phyloP scores from a whole-genome alignment of 2,797 vertebrate species.

The Falco rusticolus region DNA sequence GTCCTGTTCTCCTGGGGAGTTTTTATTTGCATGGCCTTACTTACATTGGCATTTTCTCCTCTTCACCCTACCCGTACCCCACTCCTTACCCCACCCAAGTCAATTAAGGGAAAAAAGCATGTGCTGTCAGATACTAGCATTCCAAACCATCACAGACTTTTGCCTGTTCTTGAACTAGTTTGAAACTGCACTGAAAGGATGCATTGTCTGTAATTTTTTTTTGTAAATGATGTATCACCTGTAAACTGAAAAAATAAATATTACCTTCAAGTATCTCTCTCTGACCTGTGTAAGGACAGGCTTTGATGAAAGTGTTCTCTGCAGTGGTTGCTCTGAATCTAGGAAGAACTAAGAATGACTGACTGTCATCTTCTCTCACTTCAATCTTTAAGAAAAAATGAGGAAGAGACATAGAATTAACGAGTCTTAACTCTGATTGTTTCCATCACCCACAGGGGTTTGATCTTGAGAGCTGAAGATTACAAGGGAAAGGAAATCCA shows the following conservation, averaged over 20 bases:
- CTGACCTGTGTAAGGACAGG: constrained; percentile 46
- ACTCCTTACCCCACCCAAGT: not conserved
- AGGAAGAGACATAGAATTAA: not conserved
- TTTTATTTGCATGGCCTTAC: constrained; percentile 81
- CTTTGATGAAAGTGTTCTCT: not conserved
- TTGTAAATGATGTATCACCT: constrained; percentile 82
- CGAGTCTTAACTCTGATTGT: not conserved
- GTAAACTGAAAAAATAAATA: constrained; percentile 85
- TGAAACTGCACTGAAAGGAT: constrained; percentile 82
- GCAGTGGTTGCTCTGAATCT: not conserved
- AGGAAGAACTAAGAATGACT: not conserved
- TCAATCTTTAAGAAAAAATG: not conserved
- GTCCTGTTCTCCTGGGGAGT: constrained; percentile 35
- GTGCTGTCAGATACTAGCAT: constrained; percentile 75
- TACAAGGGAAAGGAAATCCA: not conserved
- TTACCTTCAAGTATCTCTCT: constrained; percentile 73
- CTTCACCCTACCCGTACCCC: constrained; percentile 7
- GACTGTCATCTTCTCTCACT: not conserved
- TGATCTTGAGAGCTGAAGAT: not conserved
- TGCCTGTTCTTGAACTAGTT: constrained; percentile 78
- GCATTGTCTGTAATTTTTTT: constrained; percentile 77
- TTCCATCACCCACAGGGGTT: not conserved
- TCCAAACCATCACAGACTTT: constrained; percentile 74
- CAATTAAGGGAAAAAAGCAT: constrained; percentile 76
- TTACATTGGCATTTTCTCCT: constrained; percentile 61